Evolutionary conservation across 2,797 vertebrate species (phyloP).

Genomic region (Chromobotia macracanthus): DNA sequence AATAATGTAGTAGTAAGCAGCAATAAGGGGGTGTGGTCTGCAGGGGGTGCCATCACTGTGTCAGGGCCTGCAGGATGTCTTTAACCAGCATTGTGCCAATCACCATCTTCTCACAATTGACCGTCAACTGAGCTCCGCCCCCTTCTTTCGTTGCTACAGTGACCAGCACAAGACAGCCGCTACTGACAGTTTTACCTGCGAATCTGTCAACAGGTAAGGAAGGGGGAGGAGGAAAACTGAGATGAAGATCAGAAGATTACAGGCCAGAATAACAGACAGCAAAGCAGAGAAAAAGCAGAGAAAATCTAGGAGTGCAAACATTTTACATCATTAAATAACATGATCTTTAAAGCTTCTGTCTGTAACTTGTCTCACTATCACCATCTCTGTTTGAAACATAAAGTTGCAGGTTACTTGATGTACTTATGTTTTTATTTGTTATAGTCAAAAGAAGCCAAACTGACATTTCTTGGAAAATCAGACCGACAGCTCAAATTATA

Average conservation of each 20-base stretch:
- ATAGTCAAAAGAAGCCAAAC: no score
- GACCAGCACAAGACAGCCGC: constrained; percentile 89
- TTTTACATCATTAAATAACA: background rate
- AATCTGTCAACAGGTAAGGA: constrained; percentile 80
- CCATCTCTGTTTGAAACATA: no score
- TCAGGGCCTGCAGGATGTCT: constrained; percentile 88
- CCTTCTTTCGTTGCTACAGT: constrained; percentile 83
- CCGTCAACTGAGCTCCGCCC: constrained; percentile 79
- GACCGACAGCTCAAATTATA: no score
- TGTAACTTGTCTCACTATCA: no score
- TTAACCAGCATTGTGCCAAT: constrained; percentile 97
- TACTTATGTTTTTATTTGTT: no score
- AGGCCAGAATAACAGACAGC: constrained; percentile 57
- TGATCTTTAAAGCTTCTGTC: background rate
- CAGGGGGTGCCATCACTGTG: constrained; percentile 76
- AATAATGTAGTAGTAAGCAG: constrained; percentile 8
- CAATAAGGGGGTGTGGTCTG: background rate
- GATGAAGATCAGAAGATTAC: constrained; percentile 58
- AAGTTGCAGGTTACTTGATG: no score
- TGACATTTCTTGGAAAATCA: no score
- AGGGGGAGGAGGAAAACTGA: constrained; percentile 71
- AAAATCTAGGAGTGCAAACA: constrained; percentile 19
- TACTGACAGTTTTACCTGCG: constrained; percentile 88
- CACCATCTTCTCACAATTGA: constrained; percentile 99
- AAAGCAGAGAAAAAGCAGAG: constrained; percentile 31